Evolutionary conservation across 2,797 vertebrate species (phyloP).

Genomic region (Ciconia nigra): DNA sequence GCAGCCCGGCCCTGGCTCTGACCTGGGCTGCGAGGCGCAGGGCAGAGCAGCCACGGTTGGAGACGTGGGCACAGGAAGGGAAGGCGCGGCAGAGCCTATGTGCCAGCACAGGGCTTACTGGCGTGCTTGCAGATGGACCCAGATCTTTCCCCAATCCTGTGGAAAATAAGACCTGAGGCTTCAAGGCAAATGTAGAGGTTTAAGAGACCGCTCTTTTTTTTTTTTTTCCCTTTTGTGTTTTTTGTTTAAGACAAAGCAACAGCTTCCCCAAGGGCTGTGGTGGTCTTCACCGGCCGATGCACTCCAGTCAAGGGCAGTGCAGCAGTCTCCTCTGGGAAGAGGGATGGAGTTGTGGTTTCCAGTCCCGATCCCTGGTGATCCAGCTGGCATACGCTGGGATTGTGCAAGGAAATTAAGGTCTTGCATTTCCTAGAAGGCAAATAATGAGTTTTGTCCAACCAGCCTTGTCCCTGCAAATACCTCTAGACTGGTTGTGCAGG

Average conservation of each 20-base stretch:
- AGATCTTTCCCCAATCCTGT: rapidly evolving
- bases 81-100: background rate
- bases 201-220: background rate
- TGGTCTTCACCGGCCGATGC: rapidly evolving
- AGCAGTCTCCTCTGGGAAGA: background rate
- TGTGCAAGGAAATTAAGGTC: background rate
- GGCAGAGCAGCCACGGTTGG: background rate
- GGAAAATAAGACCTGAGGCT: background rate
- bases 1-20: background rate
- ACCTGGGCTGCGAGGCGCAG: background rate
- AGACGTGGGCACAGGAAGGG: background rate
- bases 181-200: too few relatives aligned
- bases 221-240: background rate
- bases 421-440: background rate
- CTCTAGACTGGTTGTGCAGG: background rate
- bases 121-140: background rate
- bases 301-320: background rate
- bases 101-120: background rate
- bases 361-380: background rate
- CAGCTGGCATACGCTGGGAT: background rate
- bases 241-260: background rate
- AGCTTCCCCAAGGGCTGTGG: background rate
- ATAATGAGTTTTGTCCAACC: background rate
- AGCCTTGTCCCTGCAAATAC: background rate
- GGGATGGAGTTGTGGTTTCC: background rate